Evolutionary conservation across 2,113 vertebrate genomes (phyloP).

Genomic region (Colaptes auratus): DNA sequence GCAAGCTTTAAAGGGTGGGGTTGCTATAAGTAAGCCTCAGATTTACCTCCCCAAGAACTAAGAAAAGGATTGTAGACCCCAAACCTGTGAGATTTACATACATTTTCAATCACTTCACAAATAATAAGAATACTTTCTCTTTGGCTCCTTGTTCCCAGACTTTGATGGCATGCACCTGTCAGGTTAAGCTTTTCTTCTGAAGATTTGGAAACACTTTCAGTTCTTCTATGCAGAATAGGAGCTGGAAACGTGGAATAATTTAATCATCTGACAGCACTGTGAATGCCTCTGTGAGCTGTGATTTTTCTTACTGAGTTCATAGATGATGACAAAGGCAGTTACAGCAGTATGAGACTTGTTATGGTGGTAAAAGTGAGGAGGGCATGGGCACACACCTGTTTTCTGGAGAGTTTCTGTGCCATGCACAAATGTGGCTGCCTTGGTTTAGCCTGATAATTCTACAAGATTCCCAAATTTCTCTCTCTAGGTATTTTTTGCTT

Average conservation of each 20-base stretch:
- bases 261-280: background rate
- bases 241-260: background rate
- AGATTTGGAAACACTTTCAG: background rate
- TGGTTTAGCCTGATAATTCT: background rate
- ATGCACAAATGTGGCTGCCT: background rate
- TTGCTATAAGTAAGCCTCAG: background rate
- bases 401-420: background rate
- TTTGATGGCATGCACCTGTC: background rate
- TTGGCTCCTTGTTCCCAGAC: background rate
- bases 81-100: background rate
- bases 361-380: background rate
- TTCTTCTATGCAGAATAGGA: background rate
- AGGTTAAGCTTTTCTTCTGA: background rate
- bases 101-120: background rate
- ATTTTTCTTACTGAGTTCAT: background rate
- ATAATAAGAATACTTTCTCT: background rate
- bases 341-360: background rate
- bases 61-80: background rate
- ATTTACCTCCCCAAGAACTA: background rate
- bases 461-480: background rate
- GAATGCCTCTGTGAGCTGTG: background rate
- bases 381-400: background rate
- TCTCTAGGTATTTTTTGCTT: background rate
- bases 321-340: background rate
- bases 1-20: background rate